Evolutionary conservation across 2,797 vertebrate genomes (phyloP).

Genomic region (Melanotaenia boesemani): DNA sequence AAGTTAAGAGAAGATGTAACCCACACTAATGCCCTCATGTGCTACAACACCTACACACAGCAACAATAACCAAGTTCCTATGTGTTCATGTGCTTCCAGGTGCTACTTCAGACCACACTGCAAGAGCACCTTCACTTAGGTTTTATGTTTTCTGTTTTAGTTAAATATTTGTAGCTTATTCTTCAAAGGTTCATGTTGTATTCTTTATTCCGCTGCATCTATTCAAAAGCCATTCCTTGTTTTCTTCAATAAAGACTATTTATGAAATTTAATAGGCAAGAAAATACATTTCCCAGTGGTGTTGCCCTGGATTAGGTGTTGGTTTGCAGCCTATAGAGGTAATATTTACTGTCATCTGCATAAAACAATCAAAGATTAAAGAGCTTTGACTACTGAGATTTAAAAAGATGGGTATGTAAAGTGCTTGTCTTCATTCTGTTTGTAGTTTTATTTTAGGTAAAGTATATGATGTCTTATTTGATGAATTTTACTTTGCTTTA

Average conservation of each 20-base stretch:
- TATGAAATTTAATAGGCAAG: no score
- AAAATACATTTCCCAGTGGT: no score
- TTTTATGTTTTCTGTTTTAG: no score
- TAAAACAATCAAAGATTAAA: not conserved
- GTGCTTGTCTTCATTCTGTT: not conserved
- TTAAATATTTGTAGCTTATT: not conserved
- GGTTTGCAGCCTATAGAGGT: no score
- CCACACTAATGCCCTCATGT: slow-evolving; percentile 8
- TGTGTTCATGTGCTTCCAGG: slow-evolving; percentile 12
- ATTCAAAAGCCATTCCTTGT: no score
- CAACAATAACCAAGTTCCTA: not conserved
- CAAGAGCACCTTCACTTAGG: not conserved
- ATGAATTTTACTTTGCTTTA: no score
- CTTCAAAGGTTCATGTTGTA: not conserved
- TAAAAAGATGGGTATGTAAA: not conserved
- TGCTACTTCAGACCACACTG: slow-evolving; percentile 8
- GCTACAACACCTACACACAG: slow-evolving; percentile 11
- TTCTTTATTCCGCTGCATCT: no score
- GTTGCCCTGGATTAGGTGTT: no score
- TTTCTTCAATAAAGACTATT: no score
- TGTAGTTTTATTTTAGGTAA: not conserved
- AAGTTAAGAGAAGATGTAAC: slow-evolving; percentile 20
- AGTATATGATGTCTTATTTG: not conserved
- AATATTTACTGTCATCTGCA: no score
- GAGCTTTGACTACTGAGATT: not conserved